A percentile compares a stretch with the other conserved stretches of the same genome.
Conservation (phyloP, 2,797 vertebrate genomes). For the Pelochelys cantorii region DNA sequence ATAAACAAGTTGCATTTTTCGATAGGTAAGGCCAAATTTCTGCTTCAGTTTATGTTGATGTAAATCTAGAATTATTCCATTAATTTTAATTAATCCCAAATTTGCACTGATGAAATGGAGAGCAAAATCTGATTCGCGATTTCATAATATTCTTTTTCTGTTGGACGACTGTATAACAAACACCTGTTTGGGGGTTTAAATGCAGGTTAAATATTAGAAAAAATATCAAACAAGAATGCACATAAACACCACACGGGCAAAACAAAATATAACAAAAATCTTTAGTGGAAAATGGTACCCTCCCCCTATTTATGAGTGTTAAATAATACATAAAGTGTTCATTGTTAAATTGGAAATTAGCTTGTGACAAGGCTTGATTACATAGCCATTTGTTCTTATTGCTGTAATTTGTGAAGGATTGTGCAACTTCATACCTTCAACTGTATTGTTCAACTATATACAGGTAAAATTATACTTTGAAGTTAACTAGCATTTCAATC, state of each 20-base stretch:
- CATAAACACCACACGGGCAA: constrained; percentile 78
- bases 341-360: constrained; percentile 69
- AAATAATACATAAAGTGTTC: constrained; percentile 75
- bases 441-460: constrained; percentile 52
- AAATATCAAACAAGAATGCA: constrained; percentile 55
- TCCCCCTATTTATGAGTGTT: constrained; percentile 66
- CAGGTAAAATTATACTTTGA: constrained; percentile 72
- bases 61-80: neutral
- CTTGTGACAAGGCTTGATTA: constrained; percentile 69
- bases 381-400: constrained; percentile 66
- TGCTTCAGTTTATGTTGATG: neutral
- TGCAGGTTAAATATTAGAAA: constrained; percentile 33
- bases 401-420: constrained; percentile 68
- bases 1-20: neutral
- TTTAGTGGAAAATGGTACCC: constrained; percentile 80
- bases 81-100: neutral
- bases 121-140: neutral
- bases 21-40: neutral
- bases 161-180: neutral
- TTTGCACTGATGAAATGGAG: neutral
- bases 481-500: constrained; percentile 67
- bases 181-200: neutral
- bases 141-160: neutral
- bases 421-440: constrained; percentile 66
- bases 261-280: constrained; percentile 77